Conservation (phyloP, 2,888 invertebrate species). For the Cheiracanthium punctorium region DNA sequence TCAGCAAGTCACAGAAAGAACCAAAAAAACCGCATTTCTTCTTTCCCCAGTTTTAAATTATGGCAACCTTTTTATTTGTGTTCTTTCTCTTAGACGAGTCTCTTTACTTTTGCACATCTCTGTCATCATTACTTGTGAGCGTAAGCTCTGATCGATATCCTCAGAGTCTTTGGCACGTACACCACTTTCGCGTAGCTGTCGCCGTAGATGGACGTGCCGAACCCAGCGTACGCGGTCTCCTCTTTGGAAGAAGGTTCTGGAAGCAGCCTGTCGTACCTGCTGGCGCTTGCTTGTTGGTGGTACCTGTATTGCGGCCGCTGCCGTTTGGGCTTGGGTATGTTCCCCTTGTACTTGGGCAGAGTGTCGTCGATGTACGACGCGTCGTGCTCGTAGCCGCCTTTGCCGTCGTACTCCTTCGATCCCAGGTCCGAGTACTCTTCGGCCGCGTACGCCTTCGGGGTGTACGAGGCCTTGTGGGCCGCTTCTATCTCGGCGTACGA, state of each 20-base stretch:
- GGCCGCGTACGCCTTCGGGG: constrained; percentile 44
- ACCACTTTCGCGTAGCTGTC: constrained; percentile 57
- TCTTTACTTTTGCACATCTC: not conserved
- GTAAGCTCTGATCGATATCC: constrained; percentile 28
- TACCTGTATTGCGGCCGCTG: not conserved
- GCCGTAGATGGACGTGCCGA: constrained; percentile 49
- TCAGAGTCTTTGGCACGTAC: constrained; percentile 44
- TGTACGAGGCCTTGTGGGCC: constrained; percentile 31
- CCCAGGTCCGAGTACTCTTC: constrained; percentile 51
- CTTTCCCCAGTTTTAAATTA: not conserved
- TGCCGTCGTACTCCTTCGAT: not conserved
- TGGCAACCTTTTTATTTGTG: not conserved
- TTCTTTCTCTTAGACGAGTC: not conserved
- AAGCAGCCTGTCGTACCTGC: not conserved
- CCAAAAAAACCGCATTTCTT: not conserved
- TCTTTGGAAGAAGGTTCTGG: not conserved
- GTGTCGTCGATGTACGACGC: constrained; percentile 43
- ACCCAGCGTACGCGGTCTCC: constrained; percentile 35
- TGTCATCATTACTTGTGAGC: not conserved
- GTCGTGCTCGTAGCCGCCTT: constrained; percentile 18
- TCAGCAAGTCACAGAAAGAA: no score
- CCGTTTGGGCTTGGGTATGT: not conserved
- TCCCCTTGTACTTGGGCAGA: constrained; percentile 35
- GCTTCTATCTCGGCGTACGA: constrained; percentile 50
- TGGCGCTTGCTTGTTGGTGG: not conserved